Conservation (phyloP, 2,888 invertebrate genomes). For the Drosophila mimetica region DNA sequence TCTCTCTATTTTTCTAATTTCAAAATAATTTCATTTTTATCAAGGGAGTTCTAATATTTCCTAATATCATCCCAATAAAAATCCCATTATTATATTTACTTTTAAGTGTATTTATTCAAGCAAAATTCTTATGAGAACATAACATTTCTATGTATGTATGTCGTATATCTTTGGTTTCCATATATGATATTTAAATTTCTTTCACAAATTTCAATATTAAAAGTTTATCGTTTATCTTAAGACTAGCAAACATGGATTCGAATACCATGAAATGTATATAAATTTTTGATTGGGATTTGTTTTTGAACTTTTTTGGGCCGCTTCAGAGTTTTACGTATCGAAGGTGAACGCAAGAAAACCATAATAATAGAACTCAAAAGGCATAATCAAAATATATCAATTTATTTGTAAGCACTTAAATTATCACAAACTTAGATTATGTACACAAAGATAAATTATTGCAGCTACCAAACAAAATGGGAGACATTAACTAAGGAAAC, state of each 20-base stretch:
- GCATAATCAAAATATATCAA: constrained; percentile 23
- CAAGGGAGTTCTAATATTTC: no score
- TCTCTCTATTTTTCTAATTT: no score
- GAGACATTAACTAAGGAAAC: constrained; percentile 40
- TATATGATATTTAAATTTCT: constrained; percentile 28
- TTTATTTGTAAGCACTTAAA: constrained; percentile 69
- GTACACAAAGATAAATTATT: constrained; percentile 55
- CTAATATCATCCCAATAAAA: background rate
- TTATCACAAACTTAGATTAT: constrained; percentile 71
- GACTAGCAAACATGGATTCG: constrained; percentile 58
- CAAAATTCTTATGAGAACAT: constrained; percentile 43
- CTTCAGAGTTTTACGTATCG: constrained; percentile 27
- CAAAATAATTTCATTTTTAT: no score
- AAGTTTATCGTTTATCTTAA: constrained; percentile 51
- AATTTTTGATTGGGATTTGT: constrained; percentile 38
- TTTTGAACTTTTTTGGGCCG: constrained; percentile 72
- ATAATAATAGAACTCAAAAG: constrained; percentile 31
- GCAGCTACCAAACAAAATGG: constrained; percentile 47
- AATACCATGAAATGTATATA: constrained; percentile 33
- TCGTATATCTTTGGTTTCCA: constrained; percentile 42
- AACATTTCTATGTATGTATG: constrained; percentile 28
- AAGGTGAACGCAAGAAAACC: constrained; percentile 12
- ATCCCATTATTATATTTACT: background rate
- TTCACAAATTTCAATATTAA: constrained; percentile 40
- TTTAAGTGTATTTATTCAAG: constrained; percentile 58